Evolutionary conservation across 2,113 vertebrate species (phyloP).

Genomic region (Anguilla japonica): DNA sequence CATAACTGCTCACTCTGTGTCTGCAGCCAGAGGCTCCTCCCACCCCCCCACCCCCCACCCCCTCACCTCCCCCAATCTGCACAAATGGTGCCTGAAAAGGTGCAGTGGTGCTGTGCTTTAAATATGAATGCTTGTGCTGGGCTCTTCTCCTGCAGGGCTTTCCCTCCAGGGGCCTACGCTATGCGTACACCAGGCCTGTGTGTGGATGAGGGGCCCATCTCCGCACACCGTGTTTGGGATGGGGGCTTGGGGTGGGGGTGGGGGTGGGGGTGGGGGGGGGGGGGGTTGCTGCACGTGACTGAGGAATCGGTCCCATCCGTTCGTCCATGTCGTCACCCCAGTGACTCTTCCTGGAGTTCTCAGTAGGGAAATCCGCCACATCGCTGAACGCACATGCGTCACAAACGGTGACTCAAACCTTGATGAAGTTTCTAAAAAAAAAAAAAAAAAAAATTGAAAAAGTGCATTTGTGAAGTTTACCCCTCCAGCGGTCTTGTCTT

Average conservation of each 20-base stretch:
- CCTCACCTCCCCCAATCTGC: not conserved
- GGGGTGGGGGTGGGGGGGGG: not conserved
- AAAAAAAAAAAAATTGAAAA: no score
- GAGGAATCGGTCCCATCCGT: not conserved
- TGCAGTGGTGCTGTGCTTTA: not conserved
- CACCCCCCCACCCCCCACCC: not conserved
- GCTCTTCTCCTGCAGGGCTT: not conserved
- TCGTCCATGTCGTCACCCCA: not conserved
- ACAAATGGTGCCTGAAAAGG: not conserved
- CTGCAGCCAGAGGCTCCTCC: not conserved
- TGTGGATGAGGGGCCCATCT: not conserved
- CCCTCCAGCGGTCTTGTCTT: not conserved
- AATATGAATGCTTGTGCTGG: not conserved
- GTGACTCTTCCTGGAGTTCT: no score
- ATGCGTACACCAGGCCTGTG: not conserved
- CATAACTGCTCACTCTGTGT: not conserved
- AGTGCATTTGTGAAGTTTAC: no score
- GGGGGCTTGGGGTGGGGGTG: not conserved
- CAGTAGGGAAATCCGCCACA: no score
- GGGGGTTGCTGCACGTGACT: not conserved
- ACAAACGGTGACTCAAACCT: no score
- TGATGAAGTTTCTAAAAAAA: no score
- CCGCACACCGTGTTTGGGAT: not conserved
- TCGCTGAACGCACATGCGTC: no score
- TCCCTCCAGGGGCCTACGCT: not conserved